Conservation (phyloP, 2,797 vertebrate genomes). For the Leptoclinus maculatus region DNA sequence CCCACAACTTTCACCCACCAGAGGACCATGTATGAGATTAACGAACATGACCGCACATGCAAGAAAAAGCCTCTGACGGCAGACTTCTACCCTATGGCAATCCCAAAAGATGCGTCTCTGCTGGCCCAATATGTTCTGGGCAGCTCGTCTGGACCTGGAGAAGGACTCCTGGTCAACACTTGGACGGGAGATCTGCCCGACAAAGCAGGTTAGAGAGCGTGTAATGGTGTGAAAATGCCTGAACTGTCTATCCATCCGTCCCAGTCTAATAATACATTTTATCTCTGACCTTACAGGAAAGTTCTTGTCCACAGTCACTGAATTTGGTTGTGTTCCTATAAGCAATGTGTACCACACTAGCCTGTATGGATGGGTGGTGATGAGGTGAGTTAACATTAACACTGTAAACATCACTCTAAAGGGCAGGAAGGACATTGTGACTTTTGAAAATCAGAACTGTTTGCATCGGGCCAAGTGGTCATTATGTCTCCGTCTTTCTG, state of each 20-base stretch:
- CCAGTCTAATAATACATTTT: not conserved
- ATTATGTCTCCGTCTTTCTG: not conserved
- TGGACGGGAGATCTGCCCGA: slow-evolving; percentile 67
- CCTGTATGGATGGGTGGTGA: slow-evolving; percentile 57
- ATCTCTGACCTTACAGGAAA: slow-evolving; percentile 52
- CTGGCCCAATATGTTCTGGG: slow-evolving; percentile 71
- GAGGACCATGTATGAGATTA: slow-evolving; percentile 74
- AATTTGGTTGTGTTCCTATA: slow-evolving; percentile 83
- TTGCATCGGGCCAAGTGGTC: accelerated
- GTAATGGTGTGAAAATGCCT: not conserved
- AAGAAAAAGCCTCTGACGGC: slow-evolving; percentile 58
- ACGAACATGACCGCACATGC: slow-evolving; percentile 53
- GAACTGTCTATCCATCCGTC: too few species aligned
- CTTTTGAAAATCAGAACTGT: not conserved
- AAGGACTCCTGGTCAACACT: slow-evolving; percentile 83
- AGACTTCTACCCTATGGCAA: slow-evolving; percentile 72
- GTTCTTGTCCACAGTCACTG: slow-evolving; percentile 72
- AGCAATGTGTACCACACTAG: not conserved
- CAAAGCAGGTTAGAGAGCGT: slow-evolving; percentile 41
- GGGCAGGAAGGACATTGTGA: not conserved
- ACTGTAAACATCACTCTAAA: not conserved
- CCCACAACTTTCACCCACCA: slow-evolving; percentile 32
- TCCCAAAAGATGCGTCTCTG: slow-evolving; percentile 69
- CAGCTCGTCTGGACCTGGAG: slow-evolving; percentile 71
- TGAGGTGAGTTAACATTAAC: slow-evolving; percentile 53